phyloP scores from a whole-genome alignment of 2,113 vertebrate genomes.

The Festucalex cinctus region DNA sequence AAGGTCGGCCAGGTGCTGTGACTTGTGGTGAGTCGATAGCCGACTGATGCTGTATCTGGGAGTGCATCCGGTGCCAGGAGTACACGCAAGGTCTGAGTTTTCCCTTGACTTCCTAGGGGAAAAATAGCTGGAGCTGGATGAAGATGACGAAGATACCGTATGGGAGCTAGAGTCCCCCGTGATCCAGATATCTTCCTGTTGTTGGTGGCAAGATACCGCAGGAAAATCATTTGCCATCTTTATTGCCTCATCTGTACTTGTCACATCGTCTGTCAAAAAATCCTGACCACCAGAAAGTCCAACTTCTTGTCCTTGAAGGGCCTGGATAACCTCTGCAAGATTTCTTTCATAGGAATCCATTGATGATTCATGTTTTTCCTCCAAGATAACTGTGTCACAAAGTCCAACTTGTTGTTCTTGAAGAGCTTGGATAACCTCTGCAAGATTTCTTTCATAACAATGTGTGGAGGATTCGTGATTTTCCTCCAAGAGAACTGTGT shows the following conservation, averaged over 20 bases:
- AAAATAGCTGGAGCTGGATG: constrained; percentile 60
- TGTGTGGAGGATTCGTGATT: constrained; percentile 17
- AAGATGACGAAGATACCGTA: constrained; percentile 37
- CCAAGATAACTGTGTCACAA: constrained; percentile 55
- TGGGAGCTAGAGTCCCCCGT: constrained; percentile 41
- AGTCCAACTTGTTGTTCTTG: constrained; percentile 9
- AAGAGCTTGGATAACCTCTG: constrained; percentile 40
- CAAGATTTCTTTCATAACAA: constrained; percentile 44
- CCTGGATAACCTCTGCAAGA: constrained; percentile 43
- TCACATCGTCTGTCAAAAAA: constrained; percentile 64
- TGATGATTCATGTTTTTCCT: constrained; percentile 30
- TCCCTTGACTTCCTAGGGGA: constrained; percentile 54
- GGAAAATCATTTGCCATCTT: background rate
- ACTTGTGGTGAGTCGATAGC: constrained; percentile 28
- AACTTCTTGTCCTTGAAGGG: constrained; percentile 16
- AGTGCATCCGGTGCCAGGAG: constrained; percentile 55
- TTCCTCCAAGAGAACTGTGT: constrained; percentile 56
- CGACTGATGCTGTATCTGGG: constrained; percentile 67
- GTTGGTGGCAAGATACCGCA: background rate
- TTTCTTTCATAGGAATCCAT: constrained; percentile 37
- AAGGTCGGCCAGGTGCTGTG: constrained; percentile 26
- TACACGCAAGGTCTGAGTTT: constrained; percentile 25
- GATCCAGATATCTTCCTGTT: constrained; percentile 28
- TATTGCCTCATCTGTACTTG: constrained; percentile 45
- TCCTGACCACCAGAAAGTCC: constrained; percentile 12